Evolutionary conservation across 2,797 vertebrate genomes (phyloP).

Genomic region (Lagorchestes hirsutus): DNA sequence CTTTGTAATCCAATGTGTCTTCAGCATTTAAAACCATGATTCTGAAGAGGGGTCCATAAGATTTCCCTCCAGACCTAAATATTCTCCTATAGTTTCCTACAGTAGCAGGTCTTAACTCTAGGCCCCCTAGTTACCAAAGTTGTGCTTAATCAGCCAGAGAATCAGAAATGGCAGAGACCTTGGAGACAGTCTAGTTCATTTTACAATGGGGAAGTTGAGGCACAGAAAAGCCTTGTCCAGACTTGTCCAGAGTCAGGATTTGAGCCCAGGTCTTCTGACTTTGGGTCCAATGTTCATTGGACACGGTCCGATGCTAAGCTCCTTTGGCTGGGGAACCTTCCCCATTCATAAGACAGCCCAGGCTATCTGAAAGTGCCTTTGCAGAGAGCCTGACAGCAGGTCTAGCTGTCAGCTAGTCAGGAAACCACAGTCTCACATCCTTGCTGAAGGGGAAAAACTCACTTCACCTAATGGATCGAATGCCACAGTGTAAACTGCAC

Average conservation of each 20-base stretch:
- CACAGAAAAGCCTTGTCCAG: not conserved
- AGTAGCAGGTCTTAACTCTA: not conserved
- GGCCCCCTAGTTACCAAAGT: not conserved
- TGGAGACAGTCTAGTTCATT: not conserved
- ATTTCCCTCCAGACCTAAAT: not conserved
- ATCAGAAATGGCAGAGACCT: not conserved
- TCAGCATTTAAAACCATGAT: not conserved
- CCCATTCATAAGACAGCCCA: not conserved
- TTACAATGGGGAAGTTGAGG: not conserved
- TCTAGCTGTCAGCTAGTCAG: slow-evolving; percentile 36
- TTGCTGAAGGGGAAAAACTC: slow-evolving; percentile 48
- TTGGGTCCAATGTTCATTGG: not conserved
- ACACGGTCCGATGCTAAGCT: not conserved
- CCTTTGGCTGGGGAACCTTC: not conserved
- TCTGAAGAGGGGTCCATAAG: not conserved
- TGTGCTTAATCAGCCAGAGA: not conserved
- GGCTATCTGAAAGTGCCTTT: slow-evolving; percentile 33
- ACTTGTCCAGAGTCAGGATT: not conserved
- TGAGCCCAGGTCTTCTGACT: not conserved
- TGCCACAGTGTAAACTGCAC: slow-evolving; percentile 43
- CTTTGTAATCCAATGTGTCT: not conserved
- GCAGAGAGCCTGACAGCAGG: slow-evolving; percentile 18
- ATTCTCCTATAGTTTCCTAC: not conserved
- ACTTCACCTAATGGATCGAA: slow-evolving; percentile 48
- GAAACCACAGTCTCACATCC: not conserved